These are phyloP conservation scores for Sycophila sp. DNA, from an alignment of 1,140 invertebrate genomes.

Conservation along the genomic window DNA sequence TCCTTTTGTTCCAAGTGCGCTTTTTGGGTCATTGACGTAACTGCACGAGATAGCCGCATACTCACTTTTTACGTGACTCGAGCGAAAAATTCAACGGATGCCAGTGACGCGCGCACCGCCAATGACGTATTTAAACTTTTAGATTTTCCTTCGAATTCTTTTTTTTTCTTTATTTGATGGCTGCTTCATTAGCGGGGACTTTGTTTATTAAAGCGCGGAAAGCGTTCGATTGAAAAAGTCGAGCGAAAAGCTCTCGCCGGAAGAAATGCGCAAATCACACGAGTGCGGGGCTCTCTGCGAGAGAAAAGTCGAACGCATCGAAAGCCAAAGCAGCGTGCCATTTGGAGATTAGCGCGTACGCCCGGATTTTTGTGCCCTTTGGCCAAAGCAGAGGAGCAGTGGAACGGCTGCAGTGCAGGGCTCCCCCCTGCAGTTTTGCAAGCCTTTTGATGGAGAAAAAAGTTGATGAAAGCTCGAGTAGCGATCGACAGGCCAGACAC, in stretches of 20 bases:
- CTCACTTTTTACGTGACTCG: constrained; percentile 34
- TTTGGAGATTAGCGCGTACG: constrained; percentile 34
- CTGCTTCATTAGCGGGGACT: too few relatives aligned
- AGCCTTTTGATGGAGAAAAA: too few relatives aligned
- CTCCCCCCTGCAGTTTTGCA: too few relatives aligned
- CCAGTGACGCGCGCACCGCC: neutral
- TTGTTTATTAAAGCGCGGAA: neutral
- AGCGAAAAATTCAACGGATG: neutral
- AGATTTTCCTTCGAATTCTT: neutral
- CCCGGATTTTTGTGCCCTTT: neutral
- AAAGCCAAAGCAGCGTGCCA: constrained; percentile 11
- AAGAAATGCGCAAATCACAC: too few relatives aligned
- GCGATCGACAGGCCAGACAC: too few relatives aligned
- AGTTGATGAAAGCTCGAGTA: constrained; percentile 26
- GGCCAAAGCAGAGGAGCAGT: constrained; percentile 1
- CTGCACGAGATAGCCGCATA: neutral
- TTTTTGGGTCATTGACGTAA: constrained; percentile 31
- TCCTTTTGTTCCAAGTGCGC: neutral
- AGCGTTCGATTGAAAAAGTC: neutral
- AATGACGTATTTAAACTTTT: neutral
- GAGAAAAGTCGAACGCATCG: too few relatives aligned
- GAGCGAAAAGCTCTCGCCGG: constrained; percentile 14
- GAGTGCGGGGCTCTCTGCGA: too few relatives aligned
- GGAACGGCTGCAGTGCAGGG: neutral
- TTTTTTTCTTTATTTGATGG: too few relatives aligned